phyloP scores from a whole-genome alignment of 2,888 invertebrate genomes.

The Diloba caeruleocephala region DNA sequence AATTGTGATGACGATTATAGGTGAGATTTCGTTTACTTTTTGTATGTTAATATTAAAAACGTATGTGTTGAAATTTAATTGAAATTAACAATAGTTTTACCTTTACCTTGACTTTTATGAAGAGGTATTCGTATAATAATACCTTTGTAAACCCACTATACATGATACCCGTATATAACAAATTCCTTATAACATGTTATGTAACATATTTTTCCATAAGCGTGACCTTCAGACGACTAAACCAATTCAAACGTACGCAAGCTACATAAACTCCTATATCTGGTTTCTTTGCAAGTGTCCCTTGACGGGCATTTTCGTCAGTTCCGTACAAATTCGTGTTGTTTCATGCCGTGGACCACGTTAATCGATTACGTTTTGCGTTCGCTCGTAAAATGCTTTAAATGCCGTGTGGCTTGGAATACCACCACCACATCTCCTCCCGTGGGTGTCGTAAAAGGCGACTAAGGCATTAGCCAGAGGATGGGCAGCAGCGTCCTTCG shows the following conservation, averaged over 20 bases:
- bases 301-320: slow-evolving; percentile 32
- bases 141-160: slow-evolving; percentile 22
- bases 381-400: slow-evolving; percentile 42
- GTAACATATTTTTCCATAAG: slow-evolving; percentile 61
- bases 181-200: slow-evolving; percentile 55
- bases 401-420: too few relatives aligned
- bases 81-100: not conserved
- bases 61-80: slow-evolving; percentile 4
- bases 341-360: slow-evolving; percentile 31
- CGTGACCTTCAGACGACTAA: slow-evolving; percentile 58
- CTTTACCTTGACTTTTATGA: slow-evolving; percentile 8
- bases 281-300: slow-evolving; percentile 52
- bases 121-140: slow-evolving; percentile 13
- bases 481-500: too few relatives aligned
- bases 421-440: too few relatives aligned
- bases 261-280: slow-evolving; percentile 41
- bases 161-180: slow-evolving; percentile 19
- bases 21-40: slow-evolving; percentile 61
- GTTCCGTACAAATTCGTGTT: slow-evolving; percentile 28
- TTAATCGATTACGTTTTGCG: slow-evolving; percentile 33
- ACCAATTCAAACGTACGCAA: slow-evolving; percentile 39
- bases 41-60: not conserved
- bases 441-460: too few relatives aligned
- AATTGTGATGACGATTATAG: slow-evolving; percentile 77
- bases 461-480: too few relatives aligned